Evolutionary conservation across 2,797 vertebrate genomes (phyloP), one percentile per base, ranked within the genome.

Genomic region (Diceros bicornis): DNA sequence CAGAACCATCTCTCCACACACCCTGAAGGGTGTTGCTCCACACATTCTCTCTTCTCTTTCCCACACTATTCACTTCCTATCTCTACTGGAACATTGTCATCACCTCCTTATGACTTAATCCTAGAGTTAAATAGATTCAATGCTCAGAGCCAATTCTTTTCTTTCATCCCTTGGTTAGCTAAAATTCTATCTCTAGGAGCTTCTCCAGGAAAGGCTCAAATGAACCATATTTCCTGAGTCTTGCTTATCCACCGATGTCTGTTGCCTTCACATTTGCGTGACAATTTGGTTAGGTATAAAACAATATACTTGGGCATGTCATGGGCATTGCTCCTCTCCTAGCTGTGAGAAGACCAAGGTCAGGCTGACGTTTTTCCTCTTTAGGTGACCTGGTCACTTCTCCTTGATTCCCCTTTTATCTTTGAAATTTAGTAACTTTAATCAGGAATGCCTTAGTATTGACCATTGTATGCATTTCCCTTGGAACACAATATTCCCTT

Each of bases 231-330:
- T 55, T 87, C 69, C 37, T 6, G 16, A 32, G 41, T 47, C 92
- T 68, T 44, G 1, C 16, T 0, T 23, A 29, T 13, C 41, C 29
- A 11, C 34, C 50, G 34, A 2, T 4, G 2, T 21, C 21, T 6
- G 41, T 23, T 16, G 29, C 37, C 59, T 81, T 44, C 7, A 1
- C 1, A 25, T 55, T 16, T 12, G 25, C 0, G 0, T 29, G 78
- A 69, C 68, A 41, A 82, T 77, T 88, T 25, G 37, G 89, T 41
- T 89, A 23, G 81, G 77, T 91, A 92, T 85, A 82, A 97, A 95
- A 89, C 0, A 4, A 37, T 64, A 14, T 57, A 37, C 27, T 52
- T 7, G 59, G 61, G 41, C 10, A 16, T 1, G 9, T 32, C 41
- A 18, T 3, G 10, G 21, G 27, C 1, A 14, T 8, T 3, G 17